Evolutionary conservation across 1,140 invertebrate genomes (phyloP).

Genomic region (Bombus superbus): DNA sequence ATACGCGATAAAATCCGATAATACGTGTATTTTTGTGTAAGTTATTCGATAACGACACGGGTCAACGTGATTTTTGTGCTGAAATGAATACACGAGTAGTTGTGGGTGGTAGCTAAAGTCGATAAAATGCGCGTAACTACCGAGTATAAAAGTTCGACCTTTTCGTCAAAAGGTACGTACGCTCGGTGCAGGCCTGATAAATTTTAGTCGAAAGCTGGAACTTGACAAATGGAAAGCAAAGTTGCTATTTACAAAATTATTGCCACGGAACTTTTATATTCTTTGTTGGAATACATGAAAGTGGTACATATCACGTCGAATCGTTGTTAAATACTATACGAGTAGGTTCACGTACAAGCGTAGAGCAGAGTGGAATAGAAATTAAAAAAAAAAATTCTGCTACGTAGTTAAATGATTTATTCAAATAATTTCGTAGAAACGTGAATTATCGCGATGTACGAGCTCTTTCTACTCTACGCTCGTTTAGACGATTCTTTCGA

Average conservation of each 20-base stretch:
- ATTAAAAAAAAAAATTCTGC: too few species aligned
- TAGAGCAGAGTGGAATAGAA: rapidly evolving
- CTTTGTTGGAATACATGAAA: neutral
- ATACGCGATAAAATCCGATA: neutral
- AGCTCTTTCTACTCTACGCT: rapidly evolving
- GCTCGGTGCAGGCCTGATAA: neutral
- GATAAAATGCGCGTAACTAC: conserved; percentile 11
- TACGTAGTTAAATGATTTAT: too few species aligned
- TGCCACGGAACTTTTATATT: neutral
- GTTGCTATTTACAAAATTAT: too few species aligned
- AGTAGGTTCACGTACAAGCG: too few species aligned
- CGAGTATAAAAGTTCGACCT: neutral
- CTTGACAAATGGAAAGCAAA: neutral
- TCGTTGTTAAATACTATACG: too few species aligned
- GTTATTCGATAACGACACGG: neutral
- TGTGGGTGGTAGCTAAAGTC: conserved; percentile 5
- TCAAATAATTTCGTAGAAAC: too few species aligned
- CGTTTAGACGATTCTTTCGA: too few species aligned
- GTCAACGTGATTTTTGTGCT: neutral
- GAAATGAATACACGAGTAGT: neutral
- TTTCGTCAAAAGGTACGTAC: neutral
- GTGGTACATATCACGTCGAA: neutral
- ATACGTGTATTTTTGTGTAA: neutral
- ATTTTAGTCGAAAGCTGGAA: neutral
- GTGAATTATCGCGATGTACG: neutral